These are phyloP conservation scores for Centropyge bicolor DNA, from an alignment of 2,797 vertebrate species.

Conservation along the genomic window DNA sequence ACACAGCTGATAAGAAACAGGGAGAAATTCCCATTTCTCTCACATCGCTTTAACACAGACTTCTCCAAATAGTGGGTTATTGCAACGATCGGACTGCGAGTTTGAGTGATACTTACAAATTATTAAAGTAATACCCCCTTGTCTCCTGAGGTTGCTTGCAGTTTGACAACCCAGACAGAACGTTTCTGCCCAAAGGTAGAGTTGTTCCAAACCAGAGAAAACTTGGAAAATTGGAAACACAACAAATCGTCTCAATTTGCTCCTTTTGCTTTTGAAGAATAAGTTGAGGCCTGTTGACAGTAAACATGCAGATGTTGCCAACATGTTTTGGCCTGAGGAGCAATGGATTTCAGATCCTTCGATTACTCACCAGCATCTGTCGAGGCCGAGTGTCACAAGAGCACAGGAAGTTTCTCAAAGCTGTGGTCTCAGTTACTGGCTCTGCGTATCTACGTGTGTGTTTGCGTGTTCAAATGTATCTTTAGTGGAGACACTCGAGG, in stretches of 20 bases:
- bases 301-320: not conserved
- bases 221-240: constrained; percentile 19
- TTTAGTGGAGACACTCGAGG: too few relatives aligned
- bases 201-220: not conserved
- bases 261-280: constrained; percentile 14
- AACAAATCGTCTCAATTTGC: not conserved
- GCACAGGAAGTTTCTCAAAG: constrained; percentile 74
- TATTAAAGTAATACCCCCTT: constrained; percentile 43
- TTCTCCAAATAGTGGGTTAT: constrained; percentile 50
- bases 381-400: not conserved
- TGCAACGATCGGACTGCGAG: constrained; percentile 44
- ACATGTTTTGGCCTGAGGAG: constrained; percentile 2
- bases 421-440: constrained; percentile 62
- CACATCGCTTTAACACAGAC: constrained; percentile 38
- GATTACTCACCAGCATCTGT: constrained; percentile 13
- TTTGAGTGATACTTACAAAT: constrained; percentile 57
- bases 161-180: constrained; percentile 29
- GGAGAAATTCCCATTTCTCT: constrained; percentile 60
- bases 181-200: constrained; percentile 4
- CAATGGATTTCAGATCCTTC: not conserved
- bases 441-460: not conserved
- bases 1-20: constrained; percentile 78
- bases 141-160: constrained; percentile 7
- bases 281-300: not conserved
- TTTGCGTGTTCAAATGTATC: not conserved